Conservation (phyloP, 37 sponge, comb jelly and placozoan genomes). For the Bolinopsis microptera region DNA sequence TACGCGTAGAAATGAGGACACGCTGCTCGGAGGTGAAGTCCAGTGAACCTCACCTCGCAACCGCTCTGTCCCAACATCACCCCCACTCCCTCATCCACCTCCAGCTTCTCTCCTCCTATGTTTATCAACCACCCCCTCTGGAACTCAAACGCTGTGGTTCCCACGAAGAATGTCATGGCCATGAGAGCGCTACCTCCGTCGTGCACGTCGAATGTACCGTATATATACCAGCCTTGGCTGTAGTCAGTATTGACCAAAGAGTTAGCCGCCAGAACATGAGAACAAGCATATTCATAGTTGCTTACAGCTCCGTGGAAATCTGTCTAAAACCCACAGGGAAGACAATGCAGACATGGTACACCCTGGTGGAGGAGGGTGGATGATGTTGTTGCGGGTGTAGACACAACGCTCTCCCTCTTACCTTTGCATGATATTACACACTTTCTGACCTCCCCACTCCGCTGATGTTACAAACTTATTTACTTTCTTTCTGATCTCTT, state of each 20-base stretch:
- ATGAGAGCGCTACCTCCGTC: background rate
- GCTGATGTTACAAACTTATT: too few relatives aligned
- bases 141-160: background rate
- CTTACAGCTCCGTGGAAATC: background rate
- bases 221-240: background rate
- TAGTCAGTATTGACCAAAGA: background rate
- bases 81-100: conserved; percentile 9
- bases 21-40: background rate
- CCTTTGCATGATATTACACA: too few relatives aligned
- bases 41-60: background rate
- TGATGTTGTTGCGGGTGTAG: too few relatives aligned
- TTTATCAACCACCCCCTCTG: conserved; percentile 40
- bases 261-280: conserved; percentile 24
- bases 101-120: conserved; percentile 7
- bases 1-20: background rate
- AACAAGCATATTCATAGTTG: background rate
- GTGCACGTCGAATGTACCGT: conserved; percentile 11
- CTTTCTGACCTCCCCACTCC: too few relatives aligned
- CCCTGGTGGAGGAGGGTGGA: too few relatives aligned
- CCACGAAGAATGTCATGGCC: conserved; percentile 40
- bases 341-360: background rate
- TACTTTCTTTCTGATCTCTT: too few relatives aligned
- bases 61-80: background rate
- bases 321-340: background rate
- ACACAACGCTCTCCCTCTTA: too few relatives aligned